Percentiles rank a stretch among this genome's conserved stretches.
Evolutionary conservation across 1,140 invertebrate species (phyloP).

Genomic region (Dinoponera quadriceps): DNA sequence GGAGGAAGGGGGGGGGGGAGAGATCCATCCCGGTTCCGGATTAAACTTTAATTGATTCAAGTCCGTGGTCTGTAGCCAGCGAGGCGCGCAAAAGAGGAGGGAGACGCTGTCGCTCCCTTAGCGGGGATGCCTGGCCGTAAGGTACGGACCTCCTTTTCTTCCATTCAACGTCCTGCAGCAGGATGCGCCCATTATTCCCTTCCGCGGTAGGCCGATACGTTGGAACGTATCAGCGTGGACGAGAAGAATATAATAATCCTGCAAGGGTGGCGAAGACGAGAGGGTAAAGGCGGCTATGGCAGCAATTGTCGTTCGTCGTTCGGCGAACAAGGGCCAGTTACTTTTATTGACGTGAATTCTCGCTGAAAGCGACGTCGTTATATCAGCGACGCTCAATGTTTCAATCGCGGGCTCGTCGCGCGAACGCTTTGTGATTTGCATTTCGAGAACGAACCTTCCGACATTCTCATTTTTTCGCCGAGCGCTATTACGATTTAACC

Average conservation of each 20-base stretch:
- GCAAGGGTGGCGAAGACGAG: conserved; percentile 34
- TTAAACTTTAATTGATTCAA: conserved; percentile 86
- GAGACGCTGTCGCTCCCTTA: conserved; percentile 72
- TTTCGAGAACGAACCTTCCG: neutral
- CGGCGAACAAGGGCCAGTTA: conserved; percentile 52
- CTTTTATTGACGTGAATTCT: conserved; percentile 59
- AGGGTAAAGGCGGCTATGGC: neutral
- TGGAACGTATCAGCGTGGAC: conserved; percentile 65
- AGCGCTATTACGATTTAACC: neutral
- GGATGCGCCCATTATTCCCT: conserved; percentile 81
- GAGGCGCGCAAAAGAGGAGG: conserved; percentile 81
- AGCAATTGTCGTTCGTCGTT: conserved; percentile 51
- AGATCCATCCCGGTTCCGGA: conserved; percentile 81
- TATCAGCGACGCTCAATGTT: neutral
- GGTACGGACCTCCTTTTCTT: conserved; percentile 68
- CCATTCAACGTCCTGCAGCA: conserved; percentile 74
- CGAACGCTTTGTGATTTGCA: neutral
- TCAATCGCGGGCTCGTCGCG: neutral
- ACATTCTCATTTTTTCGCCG: neutral
- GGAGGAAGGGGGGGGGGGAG: too few relatives aligned
- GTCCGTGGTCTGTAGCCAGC: conserved; percentile 82
- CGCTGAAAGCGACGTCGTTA: neutral
- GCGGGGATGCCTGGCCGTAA: conserved; percentile 62
- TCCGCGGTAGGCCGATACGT: conserved; percentile 73
- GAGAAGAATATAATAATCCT: conserved; percentile 70